Evolutionary conservation across 1,140 invertebrate genomes (phyloP).

Genomic region (Musca vetustissima): DNA sequence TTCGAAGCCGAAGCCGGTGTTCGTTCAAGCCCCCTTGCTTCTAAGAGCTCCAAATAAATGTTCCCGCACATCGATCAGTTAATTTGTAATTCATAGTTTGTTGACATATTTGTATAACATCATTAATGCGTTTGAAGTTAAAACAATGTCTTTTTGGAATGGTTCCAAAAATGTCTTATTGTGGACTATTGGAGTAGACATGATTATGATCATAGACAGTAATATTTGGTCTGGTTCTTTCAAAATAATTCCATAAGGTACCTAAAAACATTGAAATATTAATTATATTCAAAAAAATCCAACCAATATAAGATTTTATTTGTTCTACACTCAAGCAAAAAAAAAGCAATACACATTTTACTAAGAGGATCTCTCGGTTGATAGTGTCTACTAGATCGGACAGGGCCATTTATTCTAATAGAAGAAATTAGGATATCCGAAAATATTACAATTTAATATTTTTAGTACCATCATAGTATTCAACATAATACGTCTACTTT

Average conservation of each 20-base stretch:
- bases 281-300: too few relatives aligned
- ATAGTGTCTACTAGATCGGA: too few relatives aligned
- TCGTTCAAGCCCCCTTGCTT: conserved; percentile 17
- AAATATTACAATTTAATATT: too few relatives aligned
- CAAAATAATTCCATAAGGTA: neutral
- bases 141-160: neutral
- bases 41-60: conserved; percentile 30
- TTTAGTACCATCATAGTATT: too few relatives aligned
- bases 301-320: too few relatives aligned
- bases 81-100: conserved; percentile 15
- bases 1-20: neutral
- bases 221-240: neutral
- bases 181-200: neutral
- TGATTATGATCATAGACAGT: neutral
- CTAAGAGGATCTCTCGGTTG: too few relatives aligned
- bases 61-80: conserved; percentile 24
- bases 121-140: neutral
- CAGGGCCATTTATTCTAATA: too few relatives aligned
- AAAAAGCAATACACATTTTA: too few relatives aligned
- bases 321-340: too few relatives aligned
- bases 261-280: neutral
- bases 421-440: too few relatives aligned
- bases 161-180: neutral
- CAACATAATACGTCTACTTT: too few relatives aligned
- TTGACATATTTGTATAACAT: conserved; percentile 5